These are phyloP conservation scores for Odontophorus gujanensis DNA, from an alignment of 2,113 vertebrate genomes.

Conservation along the genomic window DNA sequence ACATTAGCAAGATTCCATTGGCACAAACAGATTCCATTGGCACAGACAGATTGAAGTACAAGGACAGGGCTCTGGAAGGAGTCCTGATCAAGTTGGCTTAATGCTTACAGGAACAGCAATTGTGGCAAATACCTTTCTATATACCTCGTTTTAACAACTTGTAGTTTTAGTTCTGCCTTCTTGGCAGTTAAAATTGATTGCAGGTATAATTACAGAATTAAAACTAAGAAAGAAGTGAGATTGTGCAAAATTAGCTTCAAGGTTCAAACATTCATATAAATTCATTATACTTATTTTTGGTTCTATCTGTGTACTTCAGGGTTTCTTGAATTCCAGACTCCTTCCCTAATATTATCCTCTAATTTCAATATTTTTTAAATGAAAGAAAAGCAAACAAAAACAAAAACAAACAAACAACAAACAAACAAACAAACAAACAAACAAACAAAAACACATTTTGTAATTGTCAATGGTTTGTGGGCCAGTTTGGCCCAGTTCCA, in stretches of 20 bases:
- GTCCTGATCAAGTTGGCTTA: neutral
- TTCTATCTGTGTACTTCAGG: neutral
- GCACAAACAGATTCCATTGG: neutral
- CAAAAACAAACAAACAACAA: no score
- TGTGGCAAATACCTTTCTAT: neutral
- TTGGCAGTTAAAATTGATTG: neutral
- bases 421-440: no score
- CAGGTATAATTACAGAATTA: neutral
- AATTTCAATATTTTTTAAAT: neutral
- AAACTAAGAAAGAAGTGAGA: neutral
- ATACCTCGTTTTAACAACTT: neutral
- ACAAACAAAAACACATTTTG: no score
- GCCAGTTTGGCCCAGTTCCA: no score
- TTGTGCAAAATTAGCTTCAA: neutral
- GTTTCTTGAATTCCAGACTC: neutral
- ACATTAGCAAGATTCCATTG: neutral
- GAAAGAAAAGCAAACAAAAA: neutral
- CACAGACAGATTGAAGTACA: neutral
- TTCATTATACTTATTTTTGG: neutral
- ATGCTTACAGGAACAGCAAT: neutral
- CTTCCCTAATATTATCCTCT: neutral
- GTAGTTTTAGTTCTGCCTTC: neutral
- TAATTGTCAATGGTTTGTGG: no score
- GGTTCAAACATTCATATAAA: neutral
- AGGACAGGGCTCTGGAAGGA: neutral